Evolutionary conservation across 2,888 invertebrate genomes (phyloP), one percentile per base, ranked within the genome.

Genomic region (Meiosimyza platycephala): DNA sequence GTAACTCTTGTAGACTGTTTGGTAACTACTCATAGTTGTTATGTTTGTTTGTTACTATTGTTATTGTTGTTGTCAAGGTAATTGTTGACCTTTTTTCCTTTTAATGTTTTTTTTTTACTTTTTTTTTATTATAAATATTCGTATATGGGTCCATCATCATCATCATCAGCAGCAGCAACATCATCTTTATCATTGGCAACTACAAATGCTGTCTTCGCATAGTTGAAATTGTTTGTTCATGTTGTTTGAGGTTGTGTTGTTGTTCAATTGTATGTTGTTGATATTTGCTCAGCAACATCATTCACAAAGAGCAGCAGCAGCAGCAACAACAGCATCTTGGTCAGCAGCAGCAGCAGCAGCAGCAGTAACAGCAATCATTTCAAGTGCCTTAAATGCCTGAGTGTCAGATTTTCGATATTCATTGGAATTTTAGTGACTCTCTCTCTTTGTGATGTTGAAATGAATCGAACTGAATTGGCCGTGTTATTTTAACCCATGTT

Each of bases 361-460:
- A 33, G 15, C 33, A 54, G 6, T 28, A 15, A 6, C 66, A 52
- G 33, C 65, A 65, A 60, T 12, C 28, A 60, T 33, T 13, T 60
- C 60, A 57, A 68, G 67, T 70, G 62, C 71, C 69, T 63, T 51
- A 73, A 72, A 75, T 73, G 75, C 72, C 73, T 62, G 70, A 69
- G 63, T 70, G 75, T 75, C 73, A 73, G 73, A 75, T 75, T 75
- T 75, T 75, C 73, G 72, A 73, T 64, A 71, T 75, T 75, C 72
- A 66, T 50, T 55, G 73, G 75, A 75, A 75, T 75, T 75, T 71
- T 48, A 72, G 74, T 68, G 71, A 67, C 55, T 65, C 50, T 62
- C 50, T 50, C 52, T 18, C 54, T 33, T 47, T 16, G 28, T 48
- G 16, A 33, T 50, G 18, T 11, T 15, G 13, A 28, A 40, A 40